Conservation (phyloP, 2,888 invertebrate genomes). For the Epiperipatus broadwayi region DNA sequence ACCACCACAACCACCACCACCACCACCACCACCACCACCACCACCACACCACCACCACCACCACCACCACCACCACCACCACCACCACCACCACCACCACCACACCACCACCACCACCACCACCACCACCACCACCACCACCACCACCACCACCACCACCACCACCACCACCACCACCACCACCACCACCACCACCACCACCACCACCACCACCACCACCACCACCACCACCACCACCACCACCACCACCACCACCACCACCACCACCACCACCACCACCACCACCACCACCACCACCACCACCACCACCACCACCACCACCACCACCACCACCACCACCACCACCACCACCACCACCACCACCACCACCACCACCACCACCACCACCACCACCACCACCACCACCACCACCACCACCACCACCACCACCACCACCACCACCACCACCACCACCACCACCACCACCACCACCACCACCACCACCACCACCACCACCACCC, state of each 20-base stretch:
- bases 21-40: constrained; percentile 19
- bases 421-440: constrained; percentile 17
- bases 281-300: constrained; percentile 17
- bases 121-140: constrained; percentile 6
- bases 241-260: neutral
- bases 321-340: constrained; percentile 16
- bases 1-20: too few relatives aligned
- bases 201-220: constrained; percentile 8
- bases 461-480: constrained; percentile 18
- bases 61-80: constrained; percentile 7
- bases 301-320: constrained; percentile 16
- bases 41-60: too few relatives aligned
- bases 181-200: constrained; percentile 9
- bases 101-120: constrained; percentile 4
- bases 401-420: constrained; percentile 17
- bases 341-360: constrained; percentile 16
- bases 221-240: constrained; percentile 5
- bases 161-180: constrained; percentile 9
- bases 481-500: constrained; percentile 18
- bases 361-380: constrained; percentile 15
- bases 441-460: constrained; percentile 18
- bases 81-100: neutral
- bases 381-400: constrained; percentile 16
- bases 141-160: constrained; percentile 8
- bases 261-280: constrained; percentile 10